A percentile compares a stretch with the other conserved stretches of the same genome.
These are phyloP conservation scores for Tenthredo distinguenda DNA, from an alignment of 2,888 invertebrate species.

Conservation along the genomic window DNA sequence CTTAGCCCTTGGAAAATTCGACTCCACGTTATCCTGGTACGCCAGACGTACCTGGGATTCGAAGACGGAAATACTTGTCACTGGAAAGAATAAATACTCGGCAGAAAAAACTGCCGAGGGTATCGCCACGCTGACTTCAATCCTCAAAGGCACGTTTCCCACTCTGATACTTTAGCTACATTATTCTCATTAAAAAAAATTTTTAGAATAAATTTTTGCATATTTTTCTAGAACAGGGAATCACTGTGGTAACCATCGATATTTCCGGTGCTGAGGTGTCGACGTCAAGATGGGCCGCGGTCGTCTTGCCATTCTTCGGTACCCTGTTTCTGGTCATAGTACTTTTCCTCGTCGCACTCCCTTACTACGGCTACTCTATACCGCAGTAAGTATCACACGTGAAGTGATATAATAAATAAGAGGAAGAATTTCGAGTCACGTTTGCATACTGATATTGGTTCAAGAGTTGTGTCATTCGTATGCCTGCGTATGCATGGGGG, in stretches of 20 bases:
- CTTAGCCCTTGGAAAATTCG: conserved; percentile 62
- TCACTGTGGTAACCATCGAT: conserved; percentile 60
- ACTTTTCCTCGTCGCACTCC: conserved; percentile 63
- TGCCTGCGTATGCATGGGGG: background rate
- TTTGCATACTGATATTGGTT: background rate
- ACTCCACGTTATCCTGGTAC: conserved; percentile 68
- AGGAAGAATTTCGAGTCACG: background rate
- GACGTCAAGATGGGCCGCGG: conserved; percentile 58
- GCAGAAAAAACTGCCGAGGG: conserved; percentile 66
- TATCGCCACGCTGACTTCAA: conserved; percentile 59
- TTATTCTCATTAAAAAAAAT: too few species aligned
- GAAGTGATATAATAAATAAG: background rate
- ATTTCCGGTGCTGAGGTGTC: conserved; percentile 67
- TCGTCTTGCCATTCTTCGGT: conserved; percentile 67
- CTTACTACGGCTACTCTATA: conserved; percentile 69
- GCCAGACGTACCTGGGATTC: conserved; percentile 65
- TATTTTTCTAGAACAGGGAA: conserved; percentile 62
- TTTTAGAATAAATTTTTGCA: background rate
- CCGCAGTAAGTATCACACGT: conserved; percentile 67
- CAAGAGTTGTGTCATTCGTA: background rate
- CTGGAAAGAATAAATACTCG: conserved; percentile 67
- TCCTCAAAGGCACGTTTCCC: conserved; percentile 61
- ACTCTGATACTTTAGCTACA: background rate
- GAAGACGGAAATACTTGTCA: conserved; percentile 68
- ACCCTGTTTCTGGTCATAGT: conserved; percentile 64